Conservation (phyloP, 2,797 vertebrate species). For the Trachops cirrhosus region DNA sequence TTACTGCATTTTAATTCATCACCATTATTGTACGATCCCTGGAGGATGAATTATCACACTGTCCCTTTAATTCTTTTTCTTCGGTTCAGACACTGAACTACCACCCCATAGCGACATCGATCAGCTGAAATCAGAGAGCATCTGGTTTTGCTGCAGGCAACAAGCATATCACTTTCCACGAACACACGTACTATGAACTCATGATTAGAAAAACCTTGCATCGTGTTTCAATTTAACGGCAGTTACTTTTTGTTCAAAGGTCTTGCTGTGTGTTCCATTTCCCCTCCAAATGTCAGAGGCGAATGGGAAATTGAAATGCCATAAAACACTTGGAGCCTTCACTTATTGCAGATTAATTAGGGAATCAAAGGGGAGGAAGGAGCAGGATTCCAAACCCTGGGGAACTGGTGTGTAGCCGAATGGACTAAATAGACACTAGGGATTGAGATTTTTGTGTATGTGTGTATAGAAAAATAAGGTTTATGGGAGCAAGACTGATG, state of each 20-base stretch:
- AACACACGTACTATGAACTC: slow-evolving; percentile 35
- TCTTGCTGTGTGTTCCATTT: slow-evolving; percentile 29
- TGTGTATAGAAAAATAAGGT: neutral
- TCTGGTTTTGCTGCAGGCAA: slow-evolving; percentile 6
- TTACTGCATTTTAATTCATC: neutral
- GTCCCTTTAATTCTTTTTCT: slow-evolving; percentile 41
- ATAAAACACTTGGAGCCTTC: slow-evolving; percentile 48
- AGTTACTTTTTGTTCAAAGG: slow-evolving; percentile 57
- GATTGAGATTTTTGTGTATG: neutral
- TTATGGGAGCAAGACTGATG: neutral
- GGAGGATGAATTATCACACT: neutral
- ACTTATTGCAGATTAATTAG: slow-evolving; percentile 67
- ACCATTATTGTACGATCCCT: neutral
- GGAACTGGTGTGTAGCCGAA: neutral
- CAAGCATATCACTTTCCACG: neutral
- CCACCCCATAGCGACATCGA: neutral
- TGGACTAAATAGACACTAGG: neutral
- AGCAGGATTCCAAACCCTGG: neutral
- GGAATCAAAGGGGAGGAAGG: slow-evolving; percentile 40
- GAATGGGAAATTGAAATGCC: slow-evolving; percentile 49
- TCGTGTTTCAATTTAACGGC: slow-evolving; percentile 58
- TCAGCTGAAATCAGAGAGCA: slow-evolving; percentile 45
- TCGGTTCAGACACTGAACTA: neutral
- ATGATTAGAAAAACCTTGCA: slow-evolving; percentile 47
- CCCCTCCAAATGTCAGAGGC: slow-evolving; percentile 57